Conservation (phyloP, 1,140 invertebrate genomes). For the Ganaspis sp. region DNA sequence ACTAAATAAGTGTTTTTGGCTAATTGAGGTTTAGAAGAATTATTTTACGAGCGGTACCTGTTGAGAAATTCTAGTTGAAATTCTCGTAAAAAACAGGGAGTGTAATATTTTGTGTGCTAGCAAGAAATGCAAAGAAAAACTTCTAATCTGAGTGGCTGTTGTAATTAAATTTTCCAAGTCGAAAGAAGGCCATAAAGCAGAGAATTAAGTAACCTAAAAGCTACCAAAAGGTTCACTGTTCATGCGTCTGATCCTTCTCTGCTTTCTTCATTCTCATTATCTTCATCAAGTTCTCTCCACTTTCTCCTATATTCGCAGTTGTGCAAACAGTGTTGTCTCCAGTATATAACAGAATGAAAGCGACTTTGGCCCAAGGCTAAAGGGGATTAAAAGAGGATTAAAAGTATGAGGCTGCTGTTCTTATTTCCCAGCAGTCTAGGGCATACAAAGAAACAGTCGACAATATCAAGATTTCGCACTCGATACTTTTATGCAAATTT, state of each 20-base stretch:
- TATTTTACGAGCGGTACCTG: no score
- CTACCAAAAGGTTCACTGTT: slow-evolving; percentile 39
- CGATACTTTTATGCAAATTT: not conserved
- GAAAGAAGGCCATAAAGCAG: not conserved
- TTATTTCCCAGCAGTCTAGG: slow-evolving; percentile 45
- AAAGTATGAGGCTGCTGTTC: slow-evolving; percentile 52
- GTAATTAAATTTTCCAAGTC: not conserved
- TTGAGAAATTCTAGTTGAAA: no score
- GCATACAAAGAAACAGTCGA: slow-evolving; percentile 45
- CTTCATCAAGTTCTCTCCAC: slow-evolving; percentile 38
- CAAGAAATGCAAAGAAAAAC: not conserved
- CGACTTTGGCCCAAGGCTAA: slow-evolving; percentile 53
- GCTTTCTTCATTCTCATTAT: slow-evolving; percentile 39
- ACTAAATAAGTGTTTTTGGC: no score
- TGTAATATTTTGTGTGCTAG: no score
- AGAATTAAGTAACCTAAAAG: not conserved
- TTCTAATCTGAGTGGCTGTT: not conserved
- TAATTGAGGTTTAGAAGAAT: no score
- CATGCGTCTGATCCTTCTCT: slow-evolving; percentile 44
- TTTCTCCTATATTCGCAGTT: not conserved
- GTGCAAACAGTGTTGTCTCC: slow-evolving; percentile 43
- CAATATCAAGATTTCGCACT: slow-evolving; percentile 3
- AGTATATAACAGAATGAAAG: slow-evolving; percentile 50
- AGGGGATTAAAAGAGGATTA: slow-evolving; percentile 63
- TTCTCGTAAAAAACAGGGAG: no score